Evolutionary conservation across 2,113 vertebrate species (phyloP).

Genomic region (Peromyscus maniculatus): DNA sequence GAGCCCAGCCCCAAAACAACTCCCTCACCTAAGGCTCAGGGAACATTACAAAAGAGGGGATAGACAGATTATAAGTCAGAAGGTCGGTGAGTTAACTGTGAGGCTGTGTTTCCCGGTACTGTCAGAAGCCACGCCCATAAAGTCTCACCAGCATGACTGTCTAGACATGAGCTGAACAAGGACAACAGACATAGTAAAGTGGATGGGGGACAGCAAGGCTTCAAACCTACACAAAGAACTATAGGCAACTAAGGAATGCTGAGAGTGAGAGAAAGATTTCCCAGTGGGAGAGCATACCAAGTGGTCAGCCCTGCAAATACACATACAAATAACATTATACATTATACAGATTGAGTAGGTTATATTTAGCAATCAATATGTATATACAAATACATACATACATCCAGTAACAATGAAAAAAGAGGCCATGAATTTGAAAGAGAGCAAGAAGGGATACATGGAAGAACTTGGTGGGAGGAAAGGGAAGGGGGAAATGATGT

Average conservation of each 20-base stretch:
- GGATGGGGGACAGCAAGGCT: neutral
- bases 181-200: neutral
- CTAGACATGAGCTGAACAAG: neutral
- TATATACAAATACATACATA: neutral
- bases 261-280: neutral
- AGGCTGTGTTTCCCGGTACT: neutral
- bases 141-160: neutral
- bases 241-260: neutral
- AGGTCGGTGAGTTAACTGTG: neutral
- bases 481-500: neutral
- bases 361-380: neutral
- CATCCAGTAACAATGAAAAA: neutral
- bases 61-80: neutral
- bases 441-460: neutral
- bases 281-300: neutral
- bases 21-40: neutral
- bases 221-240: neutral
- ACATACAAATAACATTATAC: neutral
- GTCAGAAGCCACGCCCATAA: neutral
- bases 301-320: neutral
- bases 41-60: neutral
- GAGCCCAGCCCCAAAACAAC: neutral
- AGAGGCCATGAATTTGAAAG: neutral
- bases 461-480: neutral
- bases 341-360: neutral